Evolutionary conservation across 2,888 invertebrate genomes (phyloP).

Genomic region (Eristalis intricaria): DNA sequence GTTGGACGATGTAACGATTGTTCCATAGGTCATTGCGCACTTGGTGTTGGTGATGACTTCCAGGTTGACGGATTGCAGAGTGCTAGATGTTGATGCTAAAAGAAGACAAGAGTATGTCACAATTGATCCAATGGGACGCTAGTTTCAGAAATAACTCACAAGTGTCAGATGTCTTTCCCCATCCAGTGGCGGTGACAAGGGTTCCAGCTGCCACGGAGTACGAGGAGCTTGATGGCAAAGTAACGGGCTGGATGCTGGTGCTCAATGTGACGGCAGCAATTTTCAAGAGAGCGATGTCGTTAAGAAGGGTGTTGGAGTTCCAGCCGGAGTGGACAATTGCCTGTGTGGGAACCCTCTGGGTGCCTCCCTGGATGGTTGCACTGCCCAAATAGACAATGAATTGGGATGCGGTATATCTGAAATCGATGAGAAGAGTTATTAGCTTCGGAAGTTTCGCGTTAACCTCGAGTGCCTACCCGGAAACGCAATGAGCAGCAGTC

Average conservation of each 20-base stretch:
- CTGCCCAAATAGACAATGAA: constrained; percentile 73
- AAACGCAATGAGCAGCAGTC: constrained; percentile 75
- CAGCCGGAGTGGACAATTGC: constrained; percentile 49
- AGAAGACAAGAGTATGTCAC: background rate
- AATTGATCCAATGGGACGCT: background rate
- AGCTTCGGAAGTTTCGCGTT: background rate
- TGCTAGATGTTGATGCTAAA: constrained; percentile 32
- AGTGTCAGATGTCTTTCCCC: background rate
- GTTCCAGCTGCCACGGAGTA: background rate
- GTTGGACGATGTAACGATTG: constrained; percentile 72
- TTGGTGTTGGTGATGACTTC: constrained; percentile 73
- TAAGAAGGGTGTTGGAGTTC: constrained; percentile 42
- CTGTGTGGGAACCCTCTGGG: background rate
- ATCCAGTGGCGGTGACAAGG: background rate
- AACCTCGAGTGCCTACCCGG: constrained; percentile 33
- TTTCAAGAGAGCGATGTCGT: constrained; percentile 65
- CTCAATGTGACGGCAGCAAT: constrained; percentile 66
- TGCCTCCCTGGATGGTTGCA: constrained; percentile 1
- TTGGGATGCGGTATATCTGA: constrained; percentile 63
- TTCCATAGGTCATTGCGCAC: constrained; percentile 73
- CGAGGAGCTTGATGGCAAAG: constrained; percentile 20
- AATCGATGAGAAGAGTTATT: background rate
- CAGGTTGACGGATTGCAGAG: constrained; percentile 74
- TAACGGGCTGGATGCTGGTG: constrained; percentile 47
- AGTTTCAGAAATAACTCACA: background rate